A percentile compares a stretch with the other conserved stretches of the same genome.
Conservation (phyloP, 2,888 invertebrate genomes). For the Caenorhabditis sp. region DNA sequence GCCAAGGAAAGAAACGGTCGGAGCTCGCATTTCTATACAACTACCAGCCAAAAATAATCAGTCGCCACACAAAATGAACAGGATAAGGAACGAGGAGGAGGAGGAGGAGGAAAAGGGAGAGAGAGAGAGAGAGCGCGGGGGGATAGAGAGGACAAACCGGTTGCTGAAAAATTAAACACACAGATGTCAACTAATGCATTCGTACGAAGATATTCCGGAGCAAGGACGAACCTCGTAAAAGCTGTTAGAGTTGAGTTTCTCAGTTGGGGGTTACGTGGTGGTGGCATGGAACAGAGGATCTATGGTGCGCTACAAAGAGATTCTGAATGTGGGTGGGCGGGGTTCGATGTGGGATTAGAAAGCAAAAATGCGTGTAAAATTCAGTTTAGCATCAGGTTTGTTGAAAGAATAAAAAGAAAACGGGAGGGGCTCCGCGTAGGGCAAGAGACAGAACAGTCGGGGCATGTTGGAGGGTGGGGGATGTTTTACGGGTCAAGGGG, state of each 20-base stretch:
- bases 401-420: neutral
- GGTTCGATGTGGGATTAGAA: conserved; percentile 21
- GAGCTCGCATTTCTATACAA: conserved; percentile 36
- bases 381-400: conserved; percentile 47
- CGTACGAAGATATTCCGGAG: conserved; percentile 21
- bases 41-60: conserved; percentile 48
- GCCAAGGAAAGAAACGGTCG: neutral
- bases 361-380: conserved; percentile 47
- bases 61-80: conserved; percentile 24
- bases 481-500: conserved; percentile 5
- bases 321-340: conserved; percentile 14
- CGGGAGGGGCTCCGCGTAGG: conserved; percentile 33
- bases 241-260: too few relatives aligned
- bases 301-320: conserved; percentile 47
- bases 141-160: conserved; percentile 40
- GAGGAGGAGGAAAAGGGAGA: neutral
- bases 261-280: conserved; percentile 7
- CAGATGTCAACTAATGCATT: conserved; percentile 52
- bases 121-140: neutral
- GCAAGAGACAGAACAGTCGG: conserved; percentile 51
- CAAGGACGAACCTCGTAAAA: conserved; percentile 32
- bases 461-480: conserved; percentile 8
- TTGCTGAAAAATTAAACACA: conserved; percentile 52
- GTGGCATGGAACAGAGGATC: conserved; percentile 37
- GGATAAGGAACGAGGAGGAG: neutral